Conservation (phyloP, 2,113 vertebrate species). For the Hucho hucho region DNA sequence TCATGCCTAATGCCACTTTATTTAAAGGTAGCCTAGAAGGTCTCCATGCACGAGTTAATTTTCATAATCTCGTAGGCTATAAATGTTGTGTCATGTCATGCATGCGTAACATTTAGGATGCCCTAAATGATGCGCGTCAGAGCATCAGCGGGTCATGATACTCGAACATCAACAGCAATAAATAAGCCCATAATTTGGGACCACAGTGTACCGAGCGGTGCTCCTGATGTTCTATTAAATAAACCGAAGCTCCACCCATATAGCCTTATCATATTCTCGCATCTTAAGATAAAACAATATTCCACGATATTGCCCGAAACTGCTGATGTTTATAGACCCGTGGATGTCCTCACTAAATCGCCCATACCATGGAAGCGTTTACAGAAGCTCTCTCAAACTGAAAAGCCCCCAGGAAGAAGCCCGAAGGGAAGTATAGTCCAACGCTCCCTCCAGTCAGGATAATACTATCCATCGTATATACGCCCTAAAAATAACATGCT, state of each 20-base stretch:
- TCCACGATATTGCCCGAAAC: neutral
- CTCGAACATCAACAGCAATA: slow-evolving; percentile 36
- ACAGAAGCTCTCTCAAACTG: slow-evolving; percentile 33
- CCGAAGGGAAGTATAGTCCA: slow-evolving; percentile 46
- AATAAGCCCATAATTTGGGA: slow-evolving; percentile 32
- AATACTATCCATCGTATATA: slow-evolving; percentile 35
- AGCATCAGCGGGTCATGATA: slow-evolving; percentile 3
- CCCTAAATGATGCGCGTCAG: slow-evolving; percentile 11
- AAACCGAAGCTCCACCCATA: slow-evolving; percentile 68
- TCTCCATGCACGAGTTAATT: slow-evolving; percentile 38
- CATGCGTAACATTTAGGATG: slow-evolving; percentile 22
- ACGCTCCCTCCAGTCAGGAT: slow-evolving; percentile 26
- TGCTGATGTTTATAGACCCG: slow-evolving; percentile 20
- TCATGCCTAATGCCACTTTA: slow-evolving; percentile 20
- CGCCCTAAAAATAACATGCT: slow-evolving; percentile 10
- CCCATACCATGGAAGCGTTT: slow-evolving; percentile 23
- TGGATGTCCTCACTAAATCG: slow-evolving; percentile 35
- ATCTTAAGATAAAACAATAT: neutral
- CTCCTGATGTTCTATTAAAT: slow-evolving; percentile 67
- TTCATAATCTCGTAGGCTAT: slow-evolving; percentile 32
- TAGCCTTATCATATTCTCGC: slow-evolving; percentile 21
- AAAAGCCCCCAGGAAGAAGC: slow-evolving; percentile 34
- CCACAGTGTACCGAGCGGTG: slow-evolving; percentile 28
- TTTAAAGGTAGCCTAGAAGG: slow-evolving; percentile 4
- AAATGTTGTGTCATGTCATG: slow-evolving; percentile 31